Base-by-base conservation (phyloP, 2,888 invertebrate genomes). In the Phalangium opilio region DNA sequence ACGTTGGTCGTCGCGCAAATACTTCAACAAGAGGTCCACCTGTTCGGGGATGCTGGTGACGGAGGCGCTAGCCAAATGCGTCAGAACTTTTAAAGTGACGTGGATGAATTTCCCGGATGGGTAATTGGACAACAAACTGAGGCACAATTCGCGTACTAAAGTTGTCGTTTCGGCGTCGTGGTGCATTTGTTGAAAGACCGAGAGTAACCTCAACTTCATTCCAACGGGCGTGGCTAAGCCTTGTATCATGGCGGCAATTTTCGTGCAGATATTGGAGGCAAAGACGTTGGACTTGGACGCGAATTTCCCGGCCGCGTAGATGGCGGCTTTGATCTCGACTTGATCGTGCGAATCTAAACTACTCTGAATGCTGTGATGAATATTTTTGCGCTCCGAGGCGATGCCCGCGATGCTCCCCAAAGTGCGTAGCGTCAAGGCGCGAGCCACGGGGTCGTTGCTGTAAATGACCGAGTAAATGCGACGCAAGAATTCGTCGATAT, bases 291-390 rank as follows among this genome's bases (percentile, higher is more conserved):
- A 95, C 64, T 89, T 84, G 14, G 85, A 84, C 20, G 93, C 90
- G 75, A 95, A 95, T 69, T 84, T 82, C 47, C 83, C 81, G 41
- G 93, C 87, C 27, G 93, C 93, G 72, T 83, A 86, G 55, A 95
- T 89, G 11, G 95, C 91, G 41, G 93, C 93, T 65, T 90, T 84
- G 27, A 95, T 87, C 70, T 96, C 96, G 1, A 90, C 87, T 55
- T 83, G 80, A 64, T 96, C 90, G 66, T 89, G 85, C 39, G 95
- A 93, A 65, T 95, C 91, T 12, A 95, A 69, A 18, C 87, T 85
- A 17, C 83, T 76, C 32, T 91, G 71, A 45, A 96, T 90, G 50
- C 87, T 86, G 61, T 95, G 93, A 65, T 96, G 95, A 1, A 93
- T 87, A 67, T 87, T 86, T 62, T 90, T 87, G 55, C 86, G 74